Percentiles rank a stretch among this genome's conserved stretches.
phyloP scores from a whole-genome alignment of 2,888 invertebrate species.

The Rotaria sp. region DNA sequence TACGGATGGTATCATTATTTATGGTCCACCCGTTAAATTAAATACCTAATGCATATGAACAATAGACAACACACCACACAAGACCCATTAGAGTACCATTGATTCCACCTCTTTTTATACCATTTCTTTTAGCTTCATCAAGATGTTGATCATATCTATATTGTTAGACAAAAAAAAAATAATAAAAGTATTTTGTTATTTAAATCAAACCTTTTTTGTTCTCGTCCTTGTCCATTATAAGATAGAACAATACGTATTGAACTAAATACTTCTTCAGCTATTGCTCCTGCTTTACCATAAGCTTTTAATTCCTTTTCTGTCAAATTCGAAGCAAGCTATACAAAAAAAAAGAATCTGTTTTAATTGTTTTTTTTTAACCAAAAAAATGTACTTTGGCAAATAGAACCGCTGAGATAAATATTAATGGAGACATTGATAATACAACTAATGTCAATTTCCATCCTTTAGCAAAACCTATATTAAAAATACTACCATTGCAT shows the following conservation, averaged over 20 bases:
- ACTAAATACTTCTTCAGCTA: slow-evolving; percentile 40
- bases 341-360: not conserved
- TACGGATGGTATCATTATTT: no score
- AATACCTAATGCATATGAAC: slow-evolving; percentile 34
- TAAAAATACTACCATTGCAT: not conserved
- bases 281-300: slow-evolving; percentile 39
- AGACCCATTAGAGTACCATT: slow-evolving; percentile 33
- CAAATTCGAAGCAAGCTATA: slow-evolving; percentile 35
- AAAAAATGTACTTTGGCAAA: slow-evolving; percentile 27
- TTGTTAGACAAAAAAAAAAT: no score
- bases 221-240: slow-evolving; percentile 36
- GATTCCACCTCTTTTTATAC: slow-evolving; percentile 31
- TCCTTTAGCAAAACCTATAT: slow-evolving; percentile 55
- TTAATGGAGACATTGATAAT: slow-evolving; percentile 58
- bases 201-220: slow-evolving; percentile 12
- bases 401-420: slow-evolving; percentile 43
- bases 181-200: not conserved
- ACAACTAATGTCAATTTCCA: slow-evolving; percentile 61
- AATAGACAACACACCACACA: slow-evolving; percentile 34
- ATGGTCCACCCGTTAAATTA: no score
- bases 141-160: slow-evolving; percentile 34
- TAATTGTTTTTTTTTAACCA: not conserved
- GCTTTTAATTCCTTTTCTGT: slow-evolving; percentile 39
- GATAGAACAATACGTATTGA: slow-evolving; percentile 38
- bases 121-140: slow-evolving; percentile 24